Conservation (phyloP, 2,888 invertebrate species). For the Pammene aurita region DNA sequence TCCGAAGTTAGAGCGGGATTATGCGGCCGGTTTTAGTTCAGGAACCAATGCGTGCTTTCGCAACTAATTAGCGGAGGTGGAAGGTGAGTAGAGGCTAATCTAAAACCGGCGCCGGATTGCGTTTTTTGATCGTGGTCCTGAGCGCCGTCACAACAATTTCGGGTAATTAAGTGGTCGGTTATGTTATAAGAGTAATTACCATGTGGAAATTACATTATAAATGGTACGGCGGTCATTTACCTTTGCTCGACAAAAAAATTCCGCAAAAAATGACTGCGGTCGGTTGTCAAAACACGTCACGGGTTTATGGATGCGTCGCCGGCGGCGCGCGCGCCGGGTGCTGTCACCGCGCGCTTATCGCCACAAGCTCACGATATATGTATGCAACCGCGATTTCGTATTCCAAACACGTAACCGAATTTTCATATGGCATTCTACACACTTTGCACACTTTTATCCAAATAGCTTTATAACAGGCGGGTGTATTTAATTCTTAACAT, state of each 20-base stretch:
- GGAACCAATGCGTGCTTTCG: slow-evolving; percentile 27
- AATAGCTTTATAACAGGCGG: slow-evolving; percentile 35
- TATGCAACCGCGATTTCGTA: slow-evolving; percentile 25
- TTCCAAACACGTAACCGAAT: slow-evolving; percentile 27
- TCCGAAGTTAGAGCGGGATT: neutral
- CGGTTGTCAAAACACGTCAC: slow-evolving; percentile 79
- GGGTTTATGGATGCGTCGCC: slow-evolving; percentile 78
- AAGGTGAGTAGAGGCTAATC: slow-evolving; percentile 69
- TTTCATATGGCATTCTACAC: slow-evolving; percentile 29
- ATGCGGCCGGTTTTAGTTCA: slow-evolving; percentile 18
- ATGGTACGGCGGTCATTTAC: slow-evolving; percentile 63
- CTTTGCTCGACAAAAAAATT: slow-evolving; percentile 57
- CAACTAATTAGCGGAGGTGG: slow-evolving; percentile 48
- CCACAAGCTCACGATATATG: slow-evolving; percentile 8
- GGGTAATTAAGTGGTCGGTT: slow-evolving; percentile 77
- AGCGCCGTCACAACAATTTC: slow-evolving; percentile 66
- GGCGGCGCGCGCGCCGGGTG: slow-evolving; percentile 55
- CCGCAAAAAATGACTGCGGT: slow-evolving; percentile 62
- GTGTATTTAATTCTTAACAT: slow-evolving; percentile 18
- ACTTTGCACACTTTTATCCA: slow-evolving; percentile 14
- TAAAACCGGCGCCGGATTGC: slow-evolving; percentile 66
- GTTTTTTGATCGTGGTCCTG: slow-evolving; percentile 62
- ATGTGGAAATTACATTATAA: slow-evolving; percentile 70
- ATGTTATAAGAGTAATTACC: slow-evolving; percentile 74
- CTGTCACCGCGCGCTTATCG: slow-evolving; percentile 42